Evolutionary conservation across 2,888 invertebrate species (phyloP).

Genomic region (Ichneumoninae sp.): DNA sequence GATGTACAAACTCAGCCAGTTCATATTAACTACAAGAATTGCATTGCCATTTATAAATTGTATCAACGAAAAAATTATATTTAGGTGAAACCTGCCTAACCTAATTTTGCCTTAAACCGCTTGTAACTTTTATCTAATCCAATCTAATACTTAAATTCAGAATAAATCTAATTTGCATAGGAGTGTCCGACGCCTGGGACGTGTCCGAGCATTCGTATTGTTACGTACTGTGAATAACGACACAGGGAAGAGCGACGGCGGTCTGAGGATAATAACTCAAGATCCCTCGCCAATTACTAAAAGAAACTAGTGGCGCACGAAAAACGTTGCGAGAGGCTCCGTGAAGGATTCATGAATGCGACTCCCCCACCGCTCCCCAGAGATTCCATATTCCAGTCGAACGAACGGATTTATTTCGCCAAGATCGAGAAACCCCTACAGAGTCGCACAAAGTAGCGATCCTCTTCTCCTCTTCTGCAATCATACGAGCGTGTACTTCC

Average conservation of each 20-base stretch:
- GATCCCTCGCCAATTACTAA: slow-evolving; percentile 46
- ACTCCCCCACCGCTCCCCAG: not conserved
- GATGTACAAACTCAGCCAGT: no score
- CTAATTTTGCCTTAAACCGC: no score
- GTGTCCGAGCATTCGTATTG: not conserved
- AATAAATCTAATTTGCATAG: no score
- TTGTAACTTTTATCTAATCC: slow-evolving; percentile 1
- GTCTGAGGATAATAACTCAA: slow-evolving; percentile 44
- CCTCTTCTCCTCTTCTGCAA: slow-evolving; percentile 1
- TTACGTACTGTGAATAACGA: not conserved
- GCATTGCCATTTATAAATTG: no score
- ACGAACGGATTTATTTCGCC: slow-evolving; percentile 12
- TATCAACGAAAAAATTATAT: no score
- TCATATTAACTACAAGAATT: no score
- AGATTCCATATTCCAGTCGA: slow-evolving; percentile 14
- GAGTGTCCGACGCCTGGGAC: no score
- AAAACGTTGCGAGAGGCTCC: slow-evolving; percentile 25
- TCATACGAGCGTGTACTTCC: not conserved
- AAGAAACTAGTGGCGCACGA: not conserved
- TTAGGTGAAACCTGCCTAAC: no score
- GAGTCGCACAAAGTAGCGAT: slow-evolving; percentile 14
- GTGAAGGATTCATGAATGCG: slow-evolving; percentile 17
- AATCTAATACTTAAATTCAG: no score
- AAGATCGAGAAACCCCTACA: not conserved
- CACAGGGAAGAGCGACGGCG: not conserved